Evolutionary conservation across 2,113 vertebrate species (phyloP), one percentile per base, ranked within the genome.

Genomic region (Arvicanthis niloticus): DNA sequence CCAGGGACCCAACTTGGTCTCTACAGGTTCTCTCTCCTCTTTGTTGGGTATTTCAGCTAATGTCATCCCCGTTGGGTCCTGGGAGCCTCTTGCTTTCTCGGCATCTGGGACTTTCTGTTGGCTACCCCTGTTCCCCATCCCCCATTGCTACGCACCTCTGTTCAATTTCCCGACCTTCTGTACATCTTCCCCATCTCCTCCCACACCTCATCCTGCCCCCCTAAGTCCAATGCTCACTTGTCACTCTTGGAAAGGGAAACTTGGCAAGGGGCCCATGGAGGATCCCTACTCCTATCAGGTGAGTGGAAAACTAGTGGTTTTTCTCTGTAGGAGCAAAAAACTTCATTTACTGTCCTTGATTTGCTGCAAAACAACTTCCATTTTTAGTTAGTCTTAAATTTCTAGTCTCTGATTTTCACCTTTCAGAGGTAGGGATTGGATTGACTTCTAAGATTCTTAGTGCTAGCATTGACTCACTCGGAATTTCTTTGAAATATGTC

Each of bases 351-450:
- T 85, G 48, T 70, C 58, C 45, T 42, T 22, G 11, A 15, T 92
- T 93, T 95, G 62, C 22, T 92, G 60, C 10, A 89, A 73, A 89
- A 29, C n/a, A 26, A 62, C 19, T 84, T 95, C 7, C 87, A 82
- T 13, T 87, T 93, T 84, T 15, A 89, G 40, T 19, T 65, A 72
- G 26, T 67, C 62, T 92, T 88, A 75, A 72, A 94, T 90, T 97
- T 82, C 60, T 42, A 84, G 31, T 10, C 37, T 75, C 91, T 17
- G 19, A 22, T 88, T 75, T 97, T 24, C 53, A 42, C n/a, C 34
- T 80, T 90, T 89, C 89, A 56, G 92, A 94, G 88, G 76, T 62
- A 40, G 62, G 16, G 22, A 53, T 16, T 78, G n/a, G 53, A 40
- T 10, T 88, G 9, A 48, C 60, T 56, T 22, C 68, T 91, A 76